Evolutionary conservation across 2,888 invertebrate species (phyloP).

Genomic region (Rhagium mordax): DNA sequence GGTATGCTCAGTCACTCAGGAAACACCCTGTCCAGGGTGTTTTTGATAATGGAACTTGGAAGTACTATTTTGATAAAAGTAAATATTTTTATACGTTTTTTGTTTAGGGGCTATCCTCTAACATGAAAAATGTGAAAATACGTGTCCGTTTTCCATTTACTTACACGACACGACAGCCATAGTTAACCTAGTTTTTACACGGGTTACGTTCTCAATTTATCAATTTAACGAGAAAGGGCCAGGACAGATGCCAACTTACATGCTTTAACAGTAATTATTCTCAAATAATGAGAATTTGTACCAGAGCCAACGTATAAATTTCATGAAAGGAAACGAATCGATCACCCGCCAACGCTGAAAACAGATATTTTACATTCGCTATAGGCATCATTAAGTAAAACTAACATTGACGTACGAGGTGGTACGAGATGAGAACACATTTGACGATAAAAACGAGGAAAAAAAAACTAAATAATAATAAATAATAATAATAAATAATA

Average conservation of each 20-base stretch:
- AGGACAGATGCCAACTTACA: neutral
- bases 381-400: neutral
- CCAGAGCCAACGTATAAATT: constrained; percentile 3
- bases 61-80: too few species aligned
- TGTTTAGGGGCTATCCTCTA: too few species aligned
- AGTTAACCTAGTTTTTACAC: neutral
- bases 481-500: too few species aligned
- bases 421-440: neutral
- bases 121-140: too few species aligned
- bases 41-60: too few species aligned
- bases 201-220: neutral
- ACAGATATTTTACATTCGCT: neutral
- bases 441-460: too few species aligned
- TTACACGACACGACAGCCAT: too few species aligned
- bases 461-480: too few species aligned
- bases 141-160: too few species aligned
- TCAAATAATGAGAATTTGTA: neutral
- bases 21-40: too few species aligned
- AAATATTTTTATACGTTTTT: too few species aligned
- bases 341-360: constrained; percentile 1
- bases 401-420: neutral
- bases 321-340: constrained; percentile 6
- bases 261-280: neutral
- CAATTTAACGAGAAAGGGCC: neutral
- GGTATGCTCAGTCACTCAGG: too few species aligned